Conservation (phyloP, 1,140 invertebrate genomes). For the Lordiphosa stackelbergi region DNA sequence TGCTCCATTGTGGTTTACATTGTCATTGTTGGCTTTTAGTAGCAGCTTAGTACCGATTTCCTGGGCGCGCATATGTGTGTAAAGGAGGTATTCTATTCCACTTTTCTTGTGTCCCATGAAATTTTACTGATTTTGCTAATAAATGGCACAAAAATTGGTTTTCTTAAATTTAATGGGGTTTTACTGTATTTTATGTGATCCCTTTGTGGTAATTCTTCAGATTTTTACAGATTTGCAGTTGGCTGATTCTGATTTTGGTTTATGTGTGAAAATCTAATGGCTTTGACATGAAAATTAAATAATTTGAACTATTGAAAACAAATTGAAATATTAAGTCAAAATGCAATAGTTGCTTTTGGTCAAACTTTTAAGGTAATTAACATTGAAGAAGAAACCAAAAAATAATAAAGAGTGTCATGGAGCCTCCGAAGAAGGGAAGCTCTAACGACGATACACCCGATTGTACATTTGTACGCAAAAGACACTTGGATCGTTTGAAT, state of each 20-base stretch:
- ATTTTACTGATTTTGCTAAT: slow-evolving; percentile 70
- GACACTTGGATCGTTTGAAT: too few relatives aligned
- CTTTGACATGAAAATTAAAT: slow-evolving; percentile 21
- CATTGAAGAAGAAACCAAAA: too few relatives aligned
- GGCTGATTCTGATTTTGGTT: slow-evolving; percentile 10
- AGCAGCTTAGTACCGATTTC: slow-evolving; percentile 53
- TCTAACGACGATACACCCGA: too few relatives aligned
- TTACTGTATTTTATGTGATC: slow-evolving; percentile 71
- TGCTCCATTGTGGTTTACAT: too few relatives aligned
- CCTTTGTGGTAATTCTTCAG: slow-evolving; percentile 62
- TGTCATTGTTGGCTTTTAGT: slow-evolving; percentile 69
- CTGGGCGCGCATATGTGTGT: slow-evolving; percentile 16
- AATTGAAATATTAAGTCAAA: too few relatives aligned
- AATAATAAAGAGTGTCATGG: too few relatives aligned
- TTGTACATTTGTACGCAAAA: too few relatives aligned
- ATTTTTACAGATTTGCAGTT: slow-evolving; percentile 55
- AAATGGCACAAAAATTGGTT: slow-evolving; percentile 73
- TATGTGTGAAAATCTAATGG: slow-evolving; percentile 7
- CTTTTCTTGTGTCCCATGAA: slow-evolving; percentile 39
- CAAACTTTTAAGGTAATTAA: too few relatives aligned
- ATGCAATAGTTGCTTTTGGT: too few relatives aligned
- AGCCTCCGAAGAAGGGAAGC: too few relatives aligned
- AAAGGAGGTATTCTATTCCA: neutral
- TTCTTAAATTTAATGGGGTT: slow-evolving; percentile 73
- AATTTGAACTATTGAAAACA: too few relatives aligned